Conservation (phyloP, 1,140 invertebrate genomes). For the Drosophila pectinifera region DNA sequence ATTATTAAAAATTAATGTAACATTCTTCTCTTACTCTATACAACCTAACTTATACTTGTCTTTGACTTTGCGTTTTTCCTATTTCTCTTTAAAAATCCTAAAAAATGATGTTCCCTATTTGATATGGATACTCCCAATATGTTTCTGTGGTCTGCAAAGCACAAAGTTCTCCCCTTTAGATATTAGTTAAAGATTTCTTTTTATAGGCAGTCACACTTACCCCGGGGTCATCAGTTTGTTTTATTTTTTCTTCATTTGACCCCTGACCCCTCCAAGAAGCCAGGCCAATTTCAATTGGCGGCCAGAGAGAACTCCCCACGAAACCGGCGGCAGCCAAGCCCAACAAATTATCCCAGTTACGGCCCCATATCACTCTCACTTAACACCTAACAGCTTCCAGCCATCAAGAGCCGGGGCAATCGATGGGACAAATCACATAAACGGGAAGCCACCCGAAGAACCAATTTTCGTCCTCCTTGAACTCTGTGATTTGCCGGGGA, state of each 20-base stretch:
- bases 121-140: background rate
- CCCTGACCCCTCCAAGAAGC: background rate
- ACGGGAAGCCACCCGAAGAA: constrained; percentile 23
- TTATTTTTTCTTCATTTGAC: background rate
- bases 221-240: constrained; percentile 21
- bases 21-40: too few relatives aligned
- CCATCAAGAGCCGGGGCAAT: constrained; percentile 52
- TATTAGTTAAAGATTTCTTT: constrained; percentile 18
- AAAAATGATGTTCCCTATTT: too few relatives aligned
- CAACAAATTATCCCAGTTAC: constrained; percentile 57
- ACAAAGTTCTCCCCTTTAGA: background rate
- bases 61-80: too few relatives aligned
- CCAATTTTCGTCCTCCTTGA: constrained; percentile 44
- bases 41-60: too few relatives aligned
- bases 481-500: constrained; percentile 70
- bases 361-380: constrained; percentile 60
- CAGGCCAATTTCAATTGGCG: constrained; percentile 65
- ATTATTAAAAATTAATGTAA: too few relatives aligned
- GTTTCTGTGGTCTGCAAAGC: background rate
- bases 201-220: constrained; percentile 5
- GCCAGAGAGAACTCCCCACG: background rate
- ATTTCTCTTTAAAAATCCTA: too few relatives aligned
- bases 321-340: constrained; percentile 17
- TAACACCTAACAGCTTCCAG: constrained; percentile 80
- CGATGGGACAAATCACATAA: constrained; percentile 69